These are phyloP conservation scores for Volucella inanis DNA, from an alignment of 2,888 invertebrate genomes.

Conservation along the genomic window DNA sequence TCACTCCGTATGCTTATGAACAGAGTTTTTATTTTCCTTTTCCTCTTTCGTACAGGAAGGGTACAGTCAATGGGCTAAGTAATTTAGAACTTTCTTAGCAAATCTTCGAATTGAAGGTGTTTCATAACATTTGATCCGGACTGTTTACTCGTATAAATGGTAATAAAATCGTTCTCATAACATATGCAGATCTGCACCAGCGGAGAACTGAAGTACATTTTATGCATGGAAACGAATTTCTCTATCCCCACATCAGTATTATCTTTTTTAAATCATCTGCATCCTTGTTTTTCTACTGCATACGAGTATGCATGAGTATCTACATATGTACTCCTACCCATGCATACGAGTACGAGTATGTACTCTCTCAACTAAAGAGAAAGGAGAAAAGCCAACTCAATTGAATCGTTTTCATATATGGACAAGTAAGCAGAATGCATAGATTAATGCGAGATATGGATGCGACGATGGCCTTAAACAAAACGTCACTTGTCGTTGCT, in stretches of 20 bases:
- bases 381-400: constrained; percentile 32
- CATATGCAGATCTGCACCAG: constrained; percentile 55
- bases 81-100: neutral
- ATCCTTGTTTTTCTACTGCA: constrained; percentile 47
- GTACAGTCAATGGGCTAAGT: constrained; percentile 50
- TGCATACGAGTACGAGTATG: too few relatives aligned
- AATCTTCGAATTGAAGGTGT: neutral
- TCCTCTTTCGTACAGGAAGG: neutral
- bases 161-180: constrained; percentile 44
- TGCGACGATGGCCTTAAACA: constrained; percentile 48
- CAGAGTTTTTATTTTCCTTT: neutral
- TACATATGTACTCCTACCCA: too few relatives aligned
- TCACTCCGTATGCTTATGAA: constrained; percentile 41
- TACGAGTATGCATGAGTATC: too few relatives aligned
- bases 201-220: constrained; percentile 30
- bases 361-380: neutral
- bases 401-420: constrained; percentile 59
- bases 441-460: constrained; percentile 57
- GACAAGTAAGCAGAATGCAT: constrained; percentile 49
- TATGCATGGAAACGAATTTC: constrained; percentile 55
- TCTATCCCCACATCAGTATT: constrained; percentile 48
- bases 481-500: constrained; percentile 36
- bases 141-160: constrained; percentile 61
- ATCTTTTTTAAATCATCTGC: constrained; percentile 58
- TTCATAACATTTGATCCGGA: constrained; percentile 34